Percentiles rank a stretch among this genome's conserved stretches.
Conservation (phyloP, 2,797 vertebrate genomes). For the Mycteria americana region DNA sequence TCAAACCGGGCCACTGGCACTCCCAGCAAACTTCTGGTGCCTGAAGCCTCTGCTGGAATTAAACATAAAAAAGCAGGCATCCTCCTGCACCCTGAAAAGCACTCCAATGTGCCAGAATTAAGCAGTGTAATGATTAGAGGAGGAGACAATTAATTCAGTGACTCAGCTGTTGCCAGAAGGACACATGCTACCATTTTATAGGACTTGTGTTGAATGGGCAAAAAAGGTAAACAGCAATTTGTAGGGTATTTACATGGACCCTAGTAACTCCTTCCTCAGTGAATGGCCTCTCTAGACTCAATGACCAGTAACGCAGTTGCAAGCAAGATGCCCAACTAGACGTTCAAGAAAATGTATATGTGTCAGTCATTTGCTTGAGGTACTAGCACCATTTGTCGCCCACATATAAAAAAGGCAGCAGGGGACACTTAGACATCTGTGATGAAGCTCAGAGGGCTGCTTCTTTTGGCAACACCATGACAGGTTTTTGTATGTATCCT, state of each 20-base stretch:
- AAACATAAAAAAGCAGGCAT: background rate
- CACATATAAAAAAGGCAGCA: background rate
- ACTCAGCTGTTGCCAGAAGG: background rate
- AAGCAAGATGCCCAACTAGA: background rate
- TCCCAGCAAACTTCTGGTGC: slow-evolving; percentile 2
- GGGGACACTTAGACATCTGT: background rate
- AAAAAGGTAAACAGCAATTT: background rate
- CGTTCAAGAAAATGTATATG: background rate
- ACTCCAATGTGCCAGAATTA: background rate
- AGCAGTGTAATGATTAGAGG: background rate
- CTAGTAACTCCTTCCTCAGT: background rate
- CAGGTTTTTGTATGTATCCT: background rate
- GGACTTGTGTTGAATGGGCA: background rate
- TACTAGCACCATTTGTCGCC: background rate
- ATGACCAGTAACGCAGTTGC: background rate
- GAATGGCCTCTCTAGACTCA: background rate
- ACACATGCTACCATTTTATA: background rate
- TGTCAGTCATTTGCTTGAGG: background rate
- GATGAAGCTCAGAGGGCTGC: background rate
- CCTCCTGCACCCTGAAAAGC: background rate
- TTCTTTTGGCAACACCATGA: background rate
- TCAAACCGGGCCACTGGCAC: slow-evolving; percentile 19
- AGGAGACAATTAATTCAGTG: background rate
- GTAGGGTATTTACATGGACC: background rate
- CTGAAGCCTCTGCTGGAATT: background rate